Evolutionary conservation across 64 coral and sea anemone genomes (phyloP), one percentile per base, ranked within the genome.

Genomic region (Porites australiensis): DNA sequence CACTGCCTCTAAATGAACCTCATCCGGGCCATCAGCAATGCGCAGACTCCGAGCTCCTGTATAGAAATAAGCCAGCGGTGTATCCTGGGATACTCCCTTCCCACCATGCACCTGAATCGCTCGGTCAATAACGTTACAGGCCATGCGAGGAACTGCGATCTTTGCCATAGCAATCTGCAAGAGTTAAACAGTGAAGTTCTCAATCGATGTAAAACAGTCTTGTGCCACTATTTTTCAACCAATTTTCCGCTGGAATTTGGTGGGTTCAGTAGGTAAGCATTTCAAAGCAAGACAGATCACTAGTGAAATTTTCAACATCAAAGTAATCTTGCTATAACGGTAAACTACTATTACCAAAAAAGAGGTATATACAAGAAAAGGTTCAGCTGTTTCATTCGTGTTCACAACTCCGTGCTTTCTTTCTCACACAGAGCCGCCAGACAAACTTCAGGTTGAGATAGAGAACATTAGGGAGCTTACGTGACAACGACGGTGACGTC

Each of bases 21-120:
- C 98, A 91, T 99, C 98, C 58, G 98, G 98, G 43, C 98, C 98
- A 88, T 99, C 98, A 21, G 98, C 98, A 37, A 99, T 99, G 44
- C 98, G 88, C 18, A 99, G 83, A 20, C 91, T 87, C 75, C 98
- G 87, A 55, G 75, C 65, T 13, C 58, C n/a, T 23, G 88, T 7
- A 83, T 92, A 99, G 60, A 96, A 52, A 87, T 81, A 70, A 8
- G 98, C 80, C 79, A 99, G 85, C 61, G 94, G 88, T 43, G 98
- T 96, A 78, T 99, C 98, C 64, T 99, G 98, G 50, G 84, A 99
- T 8, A 99, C 89, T 6, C 98, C 98, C 84, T 88, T 95, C 69
- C 94, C 98, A 86, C 98, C 98, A 94, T 96, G 91, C 72, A 95
- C 91, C 58, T 99, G 98, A 52, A 99, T 99, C 6, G 98, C 98